Evolutionary conservation across 2,797 vertebrate species (phyloP).

Genomic region (Chrysolophus pictus): DNA sequence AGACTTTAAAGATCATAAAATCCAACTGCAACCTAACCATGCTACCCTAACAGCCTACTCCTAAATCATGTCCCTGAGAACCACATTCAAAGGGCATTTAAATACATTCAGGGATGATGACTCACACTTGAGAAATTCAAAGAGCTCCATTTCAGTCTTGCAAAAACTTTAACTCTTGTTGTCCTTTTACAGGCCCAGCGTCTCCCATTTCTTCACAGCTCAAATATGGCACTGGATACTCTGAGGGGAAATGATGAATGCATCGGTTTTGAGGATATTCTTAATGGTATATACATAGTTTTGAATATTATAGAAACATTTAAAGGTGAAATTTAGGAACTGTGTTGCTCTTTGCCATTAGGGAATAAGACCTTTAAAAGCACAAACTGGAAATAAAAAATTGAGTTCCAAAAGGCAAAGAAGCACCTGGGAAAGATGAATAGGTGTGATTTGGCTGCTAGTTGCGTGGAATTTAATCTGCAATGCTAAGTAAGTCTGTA

Average conservation of each 20-base stretch:
- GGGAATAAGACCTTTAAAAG: neutral
- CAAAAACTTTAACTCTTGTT: neutral
- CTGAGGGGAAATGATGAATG: conserved; percentile 89
- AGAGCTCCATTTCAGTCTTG: neutral
- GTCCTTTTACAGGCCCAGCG: conserved; percentile 87
- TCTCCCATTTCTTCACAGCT: conserved; percentile 93
- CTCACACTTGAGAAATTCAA: neutral
- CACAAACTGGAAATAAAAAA: neutral
- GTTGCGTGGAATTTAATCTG: neutral
- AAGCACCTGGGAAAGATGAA: neutral
- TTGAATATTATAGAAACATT: neutral
- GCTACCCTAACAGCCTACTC: too few species aligned
- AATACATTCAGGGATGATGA: too few species aligned
- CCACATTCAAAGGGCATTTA: too few species aligned
- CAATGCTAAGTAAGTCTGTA: neutral
- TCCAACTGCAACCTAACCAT: too few species aligned
- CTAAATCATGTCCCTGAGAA: too few species aligned
- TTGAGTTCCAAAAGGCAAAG: neutral
- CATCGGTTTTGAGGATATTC: conserved; percentile 94
- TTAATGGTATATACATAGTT: conserved; percentile 84
- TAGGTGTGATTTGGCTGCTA: neutral
- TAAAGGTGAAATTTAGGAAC: neutral
- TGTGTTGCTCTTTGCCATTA: neutral
- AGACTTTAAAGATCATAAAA: too few species aligned
- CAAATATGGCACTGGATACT: conserved; percentile 92